A percentile compares a stretch with the other conserved stretches of the same genome.
These are phyloP conservation scores for Camptogramma bilineatum DNA, from an alignment of 2,888 invertebrate species.

Conservation along the genomic window DNA sequence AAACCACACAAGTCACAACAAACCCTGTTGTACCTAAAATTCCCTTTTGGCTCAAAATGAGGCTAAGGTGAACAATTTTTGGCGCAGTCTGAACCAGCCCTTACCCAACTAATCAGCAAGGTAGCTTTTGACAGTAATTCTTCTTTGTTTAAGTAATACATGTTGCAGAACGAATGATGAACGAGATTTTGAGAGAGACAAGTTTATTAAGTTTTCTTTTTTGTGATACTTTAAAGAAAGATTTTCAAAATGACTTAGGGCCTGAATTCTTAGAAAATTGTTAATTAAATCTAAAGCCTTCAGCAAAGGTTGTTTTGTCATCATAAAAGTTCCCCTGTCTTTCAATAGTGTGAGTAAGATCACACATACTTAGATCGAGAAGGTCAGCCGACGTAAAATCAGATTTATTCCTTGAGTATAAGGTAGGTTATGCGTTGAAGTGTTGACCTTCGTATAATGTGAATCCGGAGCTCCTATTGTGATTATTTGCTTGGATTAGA, in stretches of 20 bases:
- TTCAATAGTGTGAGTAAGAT: constrained; percentile 55
- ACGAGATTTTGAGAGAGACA: constrained; percentile 19
- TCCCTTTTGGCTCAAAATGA: background rate
- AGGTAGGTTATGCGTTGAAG: constrained; percentile 39
- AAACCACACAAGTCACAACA: background rate
- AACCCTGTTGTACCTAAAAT: background rate
- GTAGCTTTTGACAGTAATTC: constrained; percentile 56
- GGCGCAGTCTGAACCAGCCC: constrained; percentile 28
- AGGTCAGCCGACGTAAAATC: constrained; percentile 39
- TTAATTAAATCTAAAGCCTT: constrained; percentile 71
- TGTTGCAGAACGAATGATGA: constrained; percentile 36
- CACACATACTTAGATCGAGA: constrained; percentile 41
- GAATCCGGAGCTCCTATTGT: constrained; percentile 53
- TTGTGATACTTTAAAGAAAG: background rate
- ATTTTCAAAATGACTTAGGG: constrained; percentile 39
- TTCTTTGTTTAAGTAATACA: constrained; percentile 57
- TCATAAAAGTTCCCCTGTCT: constrained; percentile 67
- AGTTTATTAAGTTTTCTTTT: background rate
- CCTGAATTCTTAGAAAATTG: constrained; percentile 63
- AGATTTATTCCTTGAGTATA: constrained; percentile 41
- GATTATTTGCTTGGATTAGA: constrained; percentile 64
- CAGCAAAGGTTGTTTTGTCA: constrained; percentile 67
- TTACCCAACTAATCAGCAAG: constrained; percentile 63
- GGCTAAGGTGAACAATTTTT: background rate
- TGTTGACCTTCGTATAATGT: constrained; percentile 40